Conservation (phyloP, 2,888 invertebrate genomes). For the Taphrorychus bicolor region DNA sequence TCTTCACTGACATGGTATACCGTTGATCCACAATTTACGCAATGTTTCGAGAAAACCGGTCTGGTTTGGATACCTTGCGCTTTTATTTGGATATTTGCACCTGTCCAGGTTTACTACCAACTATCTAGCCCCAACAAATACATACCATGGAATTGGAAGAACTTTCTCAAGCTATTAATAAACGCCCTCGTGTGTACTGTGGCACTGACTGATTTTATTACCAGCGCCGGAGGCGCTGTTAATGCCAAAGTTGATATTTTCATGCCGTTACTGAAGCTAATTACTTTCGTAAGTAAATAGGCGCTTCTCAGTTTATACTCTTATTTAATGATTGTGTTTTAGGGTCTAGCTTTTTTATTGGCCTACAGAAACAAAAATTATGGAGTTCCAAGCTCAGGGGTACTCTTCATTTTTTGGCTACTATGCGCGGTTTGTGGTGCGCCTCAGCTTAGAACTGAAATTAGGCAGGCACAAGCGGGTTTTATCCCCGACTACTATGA, state of each 20-base stretch:
- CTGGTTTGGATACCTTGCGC: constrained; percentile 85
- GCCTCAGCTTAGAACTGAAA: constrained; percentile 42
- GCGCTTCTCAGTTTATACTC: background rate
- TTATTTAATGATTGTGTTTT: background rate
- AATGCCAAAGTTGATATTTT: constrained; percentile 75
- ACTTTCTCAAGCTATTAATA: constrained; percentile 70
- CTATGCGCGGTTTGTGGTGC: constrained; percentile 58
- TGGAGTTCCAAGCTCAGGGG: constrained; percentile 65
- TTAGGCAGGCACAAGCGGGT: constrained; percentile 24
- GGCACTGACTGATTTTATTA: constrained; percentile 65
- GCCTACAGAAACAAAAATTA: constrained; percentile 60
- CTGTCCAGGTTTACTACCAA: constrained; percentile 75
- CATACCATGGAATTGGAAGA: constrained; percentile 75
- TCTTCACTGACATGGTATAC: constrained; percentile 77
- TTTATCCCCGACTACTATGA: constrained; percentile 44
- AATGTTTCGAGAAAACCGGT: constrained; percentile 87
- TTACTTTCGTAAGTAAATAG: constrained; percentile 77
- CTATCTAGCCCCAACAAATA: constrained; percentile 73
- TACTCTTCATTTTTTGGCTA: constrained; percentile 66
- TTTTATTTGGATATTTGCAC: constrained; percentile 76
- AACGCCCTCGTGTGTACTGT: constrained; percentile 69
- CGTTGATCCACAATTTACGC: constrained; percentile 77
- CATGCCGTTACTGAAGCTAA: constrained; percentile 77
- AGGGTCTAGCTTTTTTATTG: constrained; percentile 47
- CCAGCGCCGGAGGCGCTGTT: constrained; percentile 57